Conservation (phyloP, 2,888 invertebrate genomes). For the Timema cristinae region DNA sequence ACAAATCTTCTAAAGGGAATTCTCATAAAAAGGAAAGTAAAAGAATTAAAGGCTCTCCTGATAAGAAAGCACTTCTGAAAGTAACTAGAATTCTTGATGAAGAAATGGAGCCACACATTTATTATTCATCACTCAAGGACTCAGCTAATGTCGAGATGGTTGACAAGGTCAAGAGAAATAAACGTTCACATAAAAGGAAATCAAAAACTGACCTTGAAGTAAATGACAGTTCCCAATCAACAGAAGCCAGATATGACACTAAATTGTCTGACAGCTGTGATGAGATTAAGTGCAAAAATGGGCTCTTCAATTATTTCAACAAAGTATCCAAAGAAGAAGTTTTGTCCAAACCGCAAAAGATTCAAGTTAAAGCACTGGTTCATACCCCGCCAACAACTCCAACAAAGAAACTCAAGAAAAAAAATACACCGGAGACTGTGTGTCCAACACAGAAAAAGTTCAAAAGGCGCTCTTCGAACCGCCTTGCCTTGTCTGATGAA, state of each 20-base stretch:
- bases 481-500: conserved; percentile 10
- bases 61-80: not conserved
- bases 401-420: conserved; percentile 12
- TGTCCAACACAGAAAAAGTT: not conserved
- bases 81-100: not conserved
- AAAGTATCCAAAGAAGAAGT: conserved; percentile 47
- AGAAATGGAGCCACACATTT: not conserved
- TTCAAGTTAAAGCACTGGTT: conserved; percentile 25
- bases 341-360: conserved; percentile 15
- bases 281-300: conserved; percentile 49
- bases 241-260: not conserved
- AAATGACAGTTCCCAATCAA: not conserved
- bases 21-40: not conserved
- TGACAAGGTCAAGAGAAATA: too few relatives aligned
- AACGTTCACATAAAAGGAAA: too few relatives aligned
- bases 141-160: too few relatives aligned
- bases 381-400: conserved; percentile 27
- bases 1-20: too few relatives aligned
- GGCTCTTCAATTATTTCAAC: conserved; percentile 57
- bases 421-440: not conserved
- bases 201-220: too few relatives aligned
- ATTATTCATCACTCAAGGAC: too few relatives aligned
- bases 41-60: conserved; percentile 3
- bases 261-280: not conserved
- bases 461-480: not conserved